These are phyloP conservation scores for Tyrannus savana DNA, from an alignment of 2,113 vertebrate species.

Conservation along the genomic window DNA sequence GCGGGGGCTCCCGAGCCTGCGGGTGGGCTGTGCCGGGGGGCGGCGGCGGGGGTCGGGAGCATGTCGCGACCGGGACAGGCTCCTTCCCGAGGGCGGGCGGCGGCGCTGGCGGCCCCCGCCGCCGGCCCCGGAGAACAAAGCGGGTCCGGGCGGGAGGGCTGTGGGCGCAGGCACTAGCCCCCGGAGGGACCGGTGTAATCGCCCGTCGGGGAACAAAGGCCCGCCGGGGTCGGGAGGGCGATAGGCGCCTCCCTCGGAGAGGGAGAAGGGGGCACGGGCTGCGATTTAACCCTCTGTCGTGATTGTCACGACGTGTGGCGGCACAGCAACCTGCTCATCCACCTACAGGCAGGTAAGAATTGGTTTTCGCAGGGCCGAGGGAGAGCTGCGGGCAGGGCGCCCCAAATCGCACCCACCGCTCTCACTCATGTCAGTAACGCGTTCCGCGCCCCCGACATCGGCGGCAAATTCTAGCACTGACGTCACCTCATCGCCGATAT, in stretches of 20 bases:
- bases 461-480: neutral
- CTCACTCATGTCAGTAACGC: neutral
- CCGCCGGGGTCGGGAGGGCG: neutral
- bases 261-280: neutral
- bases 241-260: neutral
- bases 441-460: neutral
- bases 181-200: conserved; percentile 59
- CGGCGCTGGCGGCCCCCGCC: neutral
- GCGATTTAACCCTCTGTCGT: neutral
- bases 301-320: neutral
- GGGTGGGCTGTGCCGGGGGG: too few species aligned
- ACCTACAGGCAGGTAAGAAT: neutral
- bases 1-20: neutral
- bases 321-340: neutral
- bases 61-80: neutral
- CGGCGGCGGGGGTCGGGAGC: neutral
- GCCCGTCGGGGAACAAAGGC: conserved; percentile 35
- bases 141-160: neutral
- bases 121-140: conserved; percentile 73
- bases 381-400: neutral
- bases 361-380: neutral
- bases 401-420: fast-evolving
- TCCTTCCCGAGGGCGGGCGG: neutral
- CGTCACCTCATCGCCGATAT: neutral
- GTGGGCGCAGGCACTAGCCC: neutral